Evolutionary conservation across 2,888 invertebrate species (phyloP), one percentile per base, ranked within the genome.

Genomic region (Hybos culiciformis): DNA sequence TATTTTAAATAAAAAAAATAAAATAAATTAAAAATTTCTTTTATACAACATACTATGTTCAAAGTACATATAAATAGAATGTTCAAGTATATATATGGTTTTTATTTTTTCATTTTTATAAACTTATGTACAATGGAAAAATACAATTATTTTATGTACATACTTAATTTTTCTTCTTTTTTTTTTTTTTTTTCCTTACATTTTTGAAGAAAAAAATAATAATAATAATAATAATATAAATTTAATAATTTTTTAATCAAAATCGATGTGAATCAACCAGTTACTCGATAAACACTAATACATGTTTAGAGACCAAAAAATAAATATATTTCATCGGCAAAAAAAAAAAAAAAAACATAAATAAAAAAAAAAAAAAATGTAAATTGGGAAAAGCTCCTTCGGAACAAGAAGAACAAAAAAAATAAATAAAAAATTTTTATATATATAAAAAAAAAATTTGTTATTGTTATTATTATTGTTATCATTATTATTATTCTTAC

Each of bases 231-330:
- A n/a, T n/a, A n/a, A 23, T 29, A n/a, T 5, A 12, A 11, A 36
- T 41, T 46, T 24, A 17, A 18, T 40, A 18, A 23, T 39, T 34
- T 24, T 12, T 31, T 42, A 37, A 42, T 46, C 42, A 45, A 42
- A 45, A 46, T 41, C 48, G 49, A 49, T 48, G 48, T 48, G 49
- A 49, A 48, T 48, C 49, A 49, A 49, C 48, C 49, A 49, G 49
- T 49, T 49, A 49, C 46, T 48, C 48, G 48, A 49, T 46, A 46
- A 48, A 46, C 46, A 49, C 49, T 49, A 49, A 49, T 48, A 49
- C 49, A 49, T 48, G 46, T 36, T 36, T 36, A 19, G 14, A 3
- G 1, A 7, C 6, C 5, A 36, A 36, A 36, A 36, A 36, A 9
- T n/a, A 4, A 34, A 12, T 29, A 29, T n/a, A 29, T n/a, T 12